Conservation (phyloP, 1,140 invertebrate genomes). For the Lepidostoma basale region DNA sequence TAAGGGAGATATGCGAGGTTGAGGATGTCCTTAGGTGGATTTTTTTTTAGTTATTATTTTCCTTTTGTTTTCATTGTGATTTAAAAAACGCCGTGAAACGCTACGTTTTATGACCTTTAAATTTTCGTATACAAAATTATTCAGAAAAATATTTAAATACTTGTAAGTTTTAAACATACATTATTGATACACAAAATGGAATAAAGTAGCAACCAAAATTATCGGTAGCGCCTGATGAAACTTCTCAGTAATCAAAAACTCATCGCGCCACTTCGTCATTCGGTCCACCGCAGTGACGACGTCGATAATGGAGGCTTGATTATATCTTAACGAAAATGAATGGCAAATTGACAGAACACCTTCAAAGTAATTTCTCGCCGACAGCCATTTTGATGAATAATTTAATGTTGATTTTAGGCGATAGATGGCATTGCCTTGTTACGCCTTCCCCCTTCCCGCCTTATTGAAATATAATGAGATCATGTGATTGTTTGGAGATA, state of each 20-base stretch:
- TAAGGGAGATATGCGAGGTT: too few relatives aligned
- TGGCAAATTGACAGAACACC: slow-evolving; percentile 8
- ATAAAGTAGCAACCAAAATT: background rate
- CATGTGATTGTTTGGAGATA: background rate
- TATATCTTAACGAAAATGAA: slow-evolving; percentile 9
- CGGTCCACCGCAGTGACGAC: background rate
- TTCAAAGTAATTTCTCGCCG: background rate
- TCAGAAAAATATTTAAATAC: too few relatives aligned
- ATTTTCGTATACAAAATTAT: too few relatives aligned
- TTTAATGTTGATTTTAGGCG: slow-evolving; percentile 17
- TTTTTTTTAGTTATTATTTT: too few relatives aligned
- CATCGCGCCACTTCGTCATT: background rate
- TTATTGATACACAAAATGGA: too few relatives aligned
- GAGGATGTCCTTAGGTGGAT: too few relatives aligned
- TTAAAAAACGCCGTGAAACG: too few relatives aligned
- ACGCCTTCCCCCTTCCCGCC: background rate
- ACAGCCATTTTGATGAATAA: slow-evolving; percentile 9
- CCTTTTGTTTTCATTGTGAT: too few relatives aligned
- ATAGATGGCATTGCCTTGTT: background rate
- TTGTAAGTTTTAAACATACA: too few relatives aligned
- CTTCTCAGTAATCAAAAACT: background rate
- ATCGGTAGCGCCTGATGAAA: background rate
- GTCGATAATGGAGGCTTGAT: background rate
- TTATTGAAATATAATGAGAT: background rate
- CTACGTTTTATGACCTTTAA: too few relatives aligned